These are phyloP conservation scores for Mesitornis unicolor DNA, from an alignment of 2,113 vertebrate genomes.

Conservation along the genomic window DNA sequence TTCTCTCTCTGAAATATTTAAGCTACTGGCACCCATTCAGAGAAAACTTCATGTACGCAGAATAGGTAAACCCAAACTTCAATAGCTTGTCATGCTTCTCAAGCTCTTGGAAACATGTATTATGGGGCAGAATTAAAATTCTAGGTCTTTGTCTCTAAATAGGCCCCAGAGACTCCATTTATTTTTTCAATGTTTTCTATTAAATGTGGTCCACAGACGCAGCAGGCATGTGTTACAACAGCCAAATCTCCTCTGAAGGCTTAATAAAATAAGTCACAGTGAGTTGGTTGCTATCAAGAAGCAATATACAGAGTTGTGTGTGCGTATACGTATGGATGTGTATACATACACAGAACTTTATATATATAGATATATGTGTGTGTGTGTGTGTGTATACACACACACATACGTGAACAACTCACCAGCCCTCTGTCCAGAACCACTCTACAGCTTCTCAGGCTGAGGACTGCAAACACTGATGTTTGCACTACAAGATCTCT, in stretches of 20 bases:
- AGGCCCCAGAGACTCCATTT: not conserved
- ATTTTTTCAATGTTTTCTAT: not conserved
- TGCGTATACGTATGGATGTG: not conserved
- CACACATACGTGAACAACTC: too few relatives aligned
- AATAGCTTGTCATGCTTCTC: not conserved
- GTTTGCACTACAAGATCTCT: not conserved
- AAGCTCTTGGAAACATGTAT: not conserved
- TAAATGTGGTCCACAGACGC: not conserved
- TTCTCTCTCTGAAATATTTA: not conserved
- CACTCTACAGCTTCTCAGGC: not conserved
- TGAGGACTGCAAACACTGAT: not conserved
- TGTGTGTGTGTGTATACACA: not conserved
- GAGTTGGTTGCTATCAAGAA: not conserved
- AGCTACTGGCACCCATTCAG: not conserved
- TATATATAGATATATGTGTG: too few relatives aligned
- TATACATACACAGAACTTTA: fast-evolving
- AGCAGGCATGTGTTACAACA: not conserved
- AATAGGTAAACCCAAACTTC: not conserved
- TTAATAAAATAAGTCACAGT: not conserved
- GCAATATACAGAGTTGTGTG: not conserved
- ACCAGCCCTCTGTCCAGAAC: not conserved
- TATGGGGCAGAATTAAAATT: not conserved
- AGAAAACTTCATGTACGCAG: not conserved
- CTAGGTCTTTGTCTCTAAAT: not conserved
- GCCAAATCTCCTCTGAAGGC: not conserved